A percentile compares a stretch with the other conserved stretches of the same genome.
These are phyloP conservation scores for Otus sunia DNA, from an alignment of 2,113 vertebrate genomes.

Conservation along the genomic window DNA sequence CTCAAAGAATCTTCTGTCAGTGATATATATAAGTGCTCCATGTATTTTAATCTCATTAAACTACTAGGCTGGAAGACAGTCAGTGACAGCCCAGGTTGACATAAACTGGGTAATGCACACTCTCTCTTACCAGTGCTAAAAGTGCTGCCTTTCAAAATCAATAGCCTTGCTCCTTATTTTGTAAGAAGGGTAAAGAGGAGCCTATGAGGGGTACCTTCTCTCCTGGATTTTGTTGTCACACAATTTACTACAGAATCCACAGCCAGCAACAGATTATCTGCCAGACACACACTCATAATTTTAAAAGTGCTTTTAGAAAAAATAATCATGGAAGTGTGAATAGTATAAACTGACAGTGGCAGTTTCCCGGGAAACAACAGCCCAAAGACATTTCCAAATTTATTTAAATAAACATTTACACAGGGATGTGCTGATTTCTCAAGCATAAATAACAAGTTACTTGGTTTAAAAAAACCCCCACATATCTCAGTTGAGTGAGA, in stretches of 20 bases:
- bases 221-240: neutral
- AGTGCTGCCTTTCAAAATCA: neutral
- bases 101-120: neutral
- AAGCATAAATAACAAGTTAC: neutral
- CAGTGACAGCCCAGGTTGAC: neutral
- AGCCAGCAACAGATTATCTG: neutral
- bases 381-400: neutral
- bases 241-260: neutral
- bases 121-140: neutral
- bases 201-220: neutral
- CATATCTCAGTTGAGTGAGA: neutral
- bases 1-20: neutral
- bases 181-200: neutral
- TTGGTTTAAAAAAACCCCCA: neutral
- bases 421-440: neutral
- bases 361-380: constrained; percentile 10
- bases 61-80: neutral
- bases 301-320: neutral
- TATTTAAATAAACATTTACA: neutral
- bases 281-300: neutral
- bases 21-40: neutral
- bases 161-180: neutral
- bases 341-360: neutral
- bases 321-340: neutral
- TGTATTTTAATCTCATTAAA: neutral